phyloP scores from a whole-genome alignment of 2,797 vertebrate genomes.

The Sebastes vulpes region DNA sequence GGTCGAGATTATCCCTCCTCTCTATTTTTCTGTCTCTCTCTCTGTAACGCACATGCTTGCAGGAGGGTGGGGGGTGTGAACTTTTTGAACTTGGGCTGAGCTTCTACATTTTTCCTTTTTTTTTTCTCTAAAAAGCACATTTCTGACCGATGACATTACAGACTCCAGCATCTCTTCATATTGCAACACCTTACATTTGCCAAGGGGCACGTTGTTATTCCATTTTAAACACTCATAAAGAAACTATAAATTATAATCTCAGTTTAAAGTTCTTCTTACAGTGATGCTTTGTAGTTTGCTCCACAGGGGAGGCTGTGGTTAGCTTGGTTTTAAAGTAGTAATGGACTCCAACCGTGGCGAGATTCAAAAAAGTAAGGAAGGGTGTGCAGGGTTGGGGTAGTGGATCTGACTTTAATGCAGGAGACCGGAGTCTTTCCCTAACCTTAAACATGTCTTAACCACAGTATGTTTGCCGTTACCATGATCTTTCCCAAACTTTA shows the following conservation, averaged over 20 bases:
- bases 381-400: neutral
- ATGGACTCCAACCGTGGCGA: neutral
- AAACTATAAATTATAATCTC: neutral
- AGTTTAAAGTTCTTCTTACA: constrained; percentile 18
- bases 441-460: neutral
- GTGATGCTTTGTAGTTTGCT: constrained; percentile 6
- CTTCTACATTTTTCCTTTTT: neutral
- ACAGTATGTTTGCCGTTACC: neutral
- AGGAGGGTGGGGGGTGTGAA: constrained; percentile 33
- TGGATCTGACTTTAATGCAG: neutral
- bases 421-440: neutral
- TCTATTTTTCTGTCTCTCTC: neutral
- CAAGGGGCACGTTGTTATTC: constrained; percentile 1
- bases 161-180: constrained; percentile 23
- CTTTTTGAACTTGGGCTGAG: constrained; percentile 21
- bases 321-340: neutral
- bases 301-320: neutral
- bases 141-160: constrained; percentile 37
- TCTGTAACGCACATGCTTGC: neutral
- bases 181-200: constrained; percentile 26
- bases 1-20: neutral
- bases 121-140: constrained; percentile 19
- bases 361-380: neutral
- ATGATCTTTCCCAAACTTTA: neutral
- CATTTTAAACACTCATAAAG: neutral